Base-by-base conservation (phyloP, 2,797 vertebrate species). In the Astyanax mexicanus region DNA sequence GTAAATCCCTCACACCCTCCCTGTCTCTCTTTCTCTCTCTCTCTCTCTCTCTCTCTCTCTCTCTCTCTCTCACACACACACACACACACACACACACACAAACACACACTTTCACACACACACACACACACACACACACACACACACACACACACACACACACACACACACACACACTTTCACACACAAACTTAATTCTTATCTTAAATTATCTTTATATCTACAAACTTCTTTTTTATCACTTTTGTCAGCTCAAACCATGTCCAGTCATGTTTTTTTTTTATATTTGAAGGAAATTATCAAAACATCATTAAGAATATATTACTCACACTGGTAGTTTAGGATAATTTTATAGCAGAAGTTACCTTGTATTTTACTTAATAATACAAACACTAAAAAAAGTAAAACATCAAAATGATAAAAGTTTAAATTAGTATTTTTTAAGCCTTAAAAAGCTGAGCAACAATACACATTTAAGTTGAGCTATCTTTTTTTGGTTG, bases 1-100 rank as follows among this genome's bases (percentile, higher is more conserved):
- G 55, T 69, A 57, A 64, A 64, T 57, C 12, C 9, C 19, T 6
- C 19, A 5, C 54, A 13, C 52, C 49, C 32, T 19, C 51, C 25
- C 47, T 6, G 11, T 13, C 40, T 2, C 72, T 61, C 68, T 77
- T 42, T 37, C 65, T 73, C 84, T 80, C 85, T 2, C 29, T 35
- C 57, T n/a, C n/a, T 19, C 37, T 0, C 19, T 11, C 11, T 57
- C 35, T 25, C n/a, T n/a, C n/a, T n/a, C n/a, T n/a, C n/a, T n/a
- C n/a, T n/a, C n/a, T n/a, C n/a, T n/a, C n/a, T n/a, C n/a, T n/a
- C n/a, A n/a, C n/a, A n/a, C n/a, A n/a, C n/a, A n/a, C n/a, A n/a
- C n/a, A n/a, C n/a, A n/a, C n/a, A 32, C 32, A 40, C n/a, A n/a
- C n/a, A 6, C 27, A 42, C n/a, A n/a, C n/a, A n/a, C n/a, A n/a